Evolutionary conservation across 2,888 invertebrate species (phyloP), one percentile per base, ranked within the genome.

Genomic region (Nezara viridula): DNA sequence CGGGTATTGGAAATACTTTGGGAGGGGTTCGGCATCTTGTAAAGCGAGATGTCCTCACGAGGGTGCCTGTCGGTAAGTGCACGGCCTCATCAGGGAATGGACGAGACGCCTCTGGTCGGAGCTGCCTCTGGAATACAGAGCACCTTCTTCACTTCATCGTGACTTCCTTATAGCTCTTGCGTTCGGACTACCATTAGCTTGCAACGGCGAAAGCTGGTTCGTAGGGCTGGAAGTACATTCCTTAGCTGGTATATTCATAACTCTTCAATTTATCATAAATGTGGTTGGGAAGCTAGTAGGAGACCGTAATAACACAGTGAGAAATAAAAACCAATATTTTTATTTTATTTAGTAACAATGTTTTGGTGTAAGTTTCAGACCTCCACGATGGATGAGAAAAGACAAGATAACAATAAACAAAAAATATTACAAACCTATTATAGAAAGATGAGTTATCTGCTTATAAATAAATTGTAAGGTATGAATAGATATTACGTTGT

Each of bases 151-250:
- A 21, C 4, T 37, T 9, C 60, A 19, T 73, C 66, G 66, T 73
- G 66, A 73, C 66, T 73, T 73, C 66, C 66, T 73, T 73, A 73
- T 60, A 16, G 60, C 60, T 60, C 16, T 73, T 73, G 66, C 21
- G 6, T 73, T 37, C 66, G 66, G 66, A 9, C 37, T 73, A 9
- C 19, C 66, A 37, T 73, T 37, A 73, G 9, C 66, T 73, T 37
- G 66, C 6, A 37, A 27, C 32, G 37, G 66, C 16, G 66, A 73
- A 73, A 73, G 66, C 66, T 73, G 66, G 24, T 19, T 66, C 32
- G 5, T 66, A 2, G 66, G 66, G 5, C 19, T 73, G 27, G n/a
- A n/a, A 44, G 44, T 2, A 37, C 10, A 6, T 5, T 27, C 55
- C 55, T n/a, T 10, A 0, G n/a, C n/a, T n/a, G n/a, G n/a, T 55